Conservation (phyloP, 2,113 vertebrate species). For the Excalfactoria chinensis region DNA sequence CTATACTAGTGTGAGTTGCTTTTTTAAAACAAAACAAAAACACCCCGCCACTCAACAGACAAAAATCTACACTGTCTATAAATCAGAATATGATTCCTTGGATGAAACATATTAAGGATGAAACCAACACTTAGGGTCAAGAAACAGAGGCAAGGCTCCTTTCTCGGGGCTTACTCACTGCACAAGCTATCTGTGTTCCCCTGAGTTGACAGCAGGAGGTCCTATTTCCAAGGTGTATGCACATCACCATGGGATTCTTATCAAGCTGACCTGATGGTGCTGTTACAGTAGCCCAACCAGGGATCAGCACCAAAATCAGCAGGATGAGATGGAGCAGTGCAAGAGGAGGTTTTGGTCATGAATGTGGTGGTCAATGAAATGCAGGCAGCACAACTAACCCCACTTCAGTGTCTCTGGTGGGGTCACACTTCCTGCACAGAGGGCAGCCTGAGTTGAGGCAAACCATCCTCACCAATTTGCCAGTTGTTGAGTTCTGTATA, state of each 20-base stretch:
- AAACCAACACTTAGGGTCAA: not conserved
- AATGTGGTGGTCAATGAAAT: not conserved
- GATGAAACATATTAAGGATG: not conserved
- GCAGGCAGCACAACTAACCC: not conserved
- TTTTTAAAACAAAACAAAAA: not conserved
- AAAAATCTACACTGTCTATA: not conserved
- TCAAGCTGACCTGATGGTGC: not conserved
- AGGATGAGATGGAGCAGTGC: not conserved
- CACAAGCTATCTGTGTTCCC: not conserved
- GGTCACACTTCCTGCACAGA: not conserved
- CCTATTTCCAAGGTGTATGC: not conserved
- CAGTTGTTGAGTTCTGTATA: not conserved
- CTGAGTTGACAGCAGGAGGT: not conserved
- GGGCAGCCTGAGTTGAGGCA: not conserved
- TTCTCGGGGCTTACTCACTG: not conserved
- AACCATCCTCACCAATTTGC: not conserved
- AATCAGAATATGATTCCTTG: not conserved
- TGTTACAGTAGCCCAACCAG: accelerated
- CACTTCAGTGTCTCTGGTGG: not conserved
- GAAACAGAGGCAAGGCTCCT: not conserved
- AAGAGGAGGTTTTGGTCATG: not conserved
- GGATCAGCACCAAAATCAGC: not conserved
- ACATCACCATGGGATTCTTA: not conserved
- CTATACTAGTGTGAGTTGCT: not conserved
- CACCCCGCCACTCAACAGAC: not conserved